Evolutionary conservation across 2,797 vertebrate species (phyloP).

Genomic region (Poecile montanus): DNA sequence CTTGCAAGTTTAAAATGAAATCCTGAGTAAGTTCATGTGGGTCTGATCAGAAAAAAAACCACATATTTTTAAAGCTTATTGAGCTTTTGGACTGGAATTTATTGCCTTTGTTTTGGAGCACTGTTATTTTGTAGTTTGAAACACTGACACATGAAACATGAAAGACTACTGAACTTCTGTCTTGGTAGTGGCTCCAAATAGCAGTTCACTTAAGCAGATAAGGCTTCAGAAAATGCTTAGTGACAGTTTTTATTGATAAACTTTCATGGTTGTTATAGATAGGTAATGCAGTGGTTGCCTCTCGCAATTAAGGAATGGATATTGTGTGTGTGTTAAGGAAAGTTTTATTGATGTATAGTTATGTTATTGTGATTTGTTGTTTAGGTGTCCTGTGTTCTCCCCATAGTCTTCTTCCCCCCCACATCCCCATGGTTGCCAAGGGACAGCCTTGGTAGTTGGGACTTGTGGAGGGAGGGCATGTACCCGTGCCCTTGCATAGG

Average conservation of each 20-base stretch:
- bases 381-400: too few species aligned
- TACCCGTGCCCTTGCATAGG: too few species aligned
- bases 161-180: not conserved
- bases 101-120: not conserved
- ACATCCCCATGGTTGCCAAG: too few species aligned
- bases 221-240: not conserved
- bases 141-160: not conserved
- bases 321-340: too few species aligned
- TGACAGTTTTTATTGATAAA: not conserved
- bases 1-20: not conserved
- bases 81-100: not conserved
- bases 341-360: too few species aligned
- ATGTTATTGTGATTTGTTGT: too few species aligned
- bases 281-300: too few species aligned
- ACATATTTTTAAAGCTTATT: not conserved
- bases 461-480: too few species aligned
- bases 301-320: too few species aligned
- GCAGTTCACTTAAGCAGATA: not conserved
- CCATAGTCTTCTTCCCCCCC: too few species aligned
- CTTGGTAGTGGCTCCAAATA: not conserved
- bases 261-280: not conserved
- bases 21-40: not conserved
- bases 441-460: too few species aligned
- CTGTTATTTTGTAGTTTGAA: not conserved
- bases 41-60: not conserved